Conservation (phyloP, 1,140 invertebrate species). For the Scaptomyza pallida region DNA sequence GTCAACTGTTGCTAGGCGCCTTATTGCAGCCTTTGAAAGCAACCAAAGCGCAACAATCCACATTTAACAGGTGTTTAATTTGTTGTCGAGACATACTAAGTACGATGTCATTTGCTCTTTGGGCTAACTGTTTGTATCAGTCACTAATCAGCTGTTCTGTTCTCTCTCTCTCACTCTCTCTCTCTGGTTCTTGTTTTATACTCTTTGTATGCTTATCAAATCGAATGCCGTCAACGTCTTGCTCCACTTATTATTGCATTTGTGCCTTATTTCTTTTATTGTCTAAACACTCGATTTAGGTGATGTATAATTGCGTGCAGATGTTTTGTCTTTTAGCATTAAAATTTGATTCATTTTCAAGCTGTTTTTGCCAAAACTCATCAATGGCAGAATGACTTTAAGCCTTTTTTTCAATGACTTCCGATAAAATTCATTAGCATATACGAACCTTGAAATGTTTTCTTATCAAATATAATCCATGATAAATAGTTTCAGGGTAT, state of each 20-base stretch:
- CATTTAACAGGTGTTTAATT: constrained; percentile 33
- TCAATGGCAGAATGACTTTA: no score
- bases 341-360: no score
- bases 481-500: no score
- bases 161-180: constrained; percentile 1
- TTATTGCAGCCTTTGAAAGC: neutral
- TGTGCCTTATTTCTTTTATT: constrained; percentile 17
- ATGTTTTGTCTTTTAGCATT: neutral
- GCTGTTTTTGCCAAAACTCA: no score
- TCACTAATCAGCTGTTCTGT: constrained; percentile 39
- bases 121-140: neutral
- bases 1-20: constrained; percentile 34
- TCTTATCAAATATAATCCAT: no score
- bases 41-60: neutral
- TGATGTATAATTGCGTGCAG: neutral
- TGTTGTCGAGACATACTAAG: constrained; percentile 17
- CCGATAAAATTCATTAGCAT: no score
- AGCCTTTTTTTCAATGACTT: no score
- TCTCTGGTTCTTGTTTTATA: constrained; percentile 22
- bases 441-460: no score
- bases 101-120: constrained; percentile 4
- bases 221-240: constrained; percentile 32
- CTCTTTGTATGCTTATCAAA: constrained; percentile 67
- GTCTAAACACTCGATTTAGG: neutral
- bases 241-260: constrained; percentile 38